Conservation (phyloP, 1,140 invertebrate genomes). For the Drosophila santomea region DNA sequence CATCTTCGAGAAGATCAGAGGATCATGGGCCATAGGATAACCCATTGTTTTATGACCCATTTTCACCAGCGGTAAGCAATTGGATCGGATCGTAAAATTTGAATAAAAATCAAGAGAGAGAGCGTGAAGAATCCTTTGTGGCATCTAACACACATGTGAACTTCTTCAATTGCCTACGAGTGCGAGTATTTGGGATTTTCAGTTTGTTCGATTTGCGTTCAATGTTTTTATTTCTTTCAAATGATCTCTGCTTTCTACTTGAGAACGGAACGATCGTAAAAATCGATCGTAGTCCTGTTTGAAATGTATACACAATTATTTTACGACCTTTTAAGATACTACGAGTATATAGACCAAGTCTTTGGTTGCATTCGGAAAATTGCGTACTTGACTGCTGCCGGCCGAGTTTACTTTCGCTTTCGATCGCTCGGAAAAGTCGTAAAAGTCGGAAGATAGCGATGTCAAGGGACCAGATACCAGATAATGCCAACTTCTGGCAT, state of each 20-base stretch:
- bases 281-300: slow-evolving; percentile 71
- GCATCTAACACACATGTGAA: slow-evolving; percentile 60
- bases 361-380: slow-evolving; percentile 61
- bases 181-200: slow-evolving; percentile 30
- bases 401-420: slow-evolving; percentile 19
- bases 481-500: slow-evolving; percentile 49
- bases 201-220: slow-evolving; percentile 36
- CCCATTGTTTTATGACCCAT: slow-evolving; percentile 81
- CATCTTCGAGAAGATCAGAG: slow-evolving; percentile 21
- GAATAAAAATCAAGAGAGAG: slow-evolving; percentile 56
- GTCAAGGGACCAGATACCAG: slow-evolving; percentile 61
- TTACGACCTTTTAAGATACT: slow-evolving; percentile 70
- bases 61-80: slow-evolving; percentile 68
- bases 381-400: slow-evolving; percentile 64
- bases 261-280: slow-evolving; percentile 66
- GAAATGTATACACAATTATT: slow-evolving; percentile 77
- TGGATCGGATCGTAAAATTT: slow-evolving; percentile 64
- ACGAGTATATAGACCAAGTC: slow-evolving; percentile 64
- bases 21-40: slow-evolving; percentile 59
- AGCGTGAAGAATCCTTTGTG: slow-evolving; percentile 81
- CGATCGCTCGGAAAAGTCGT: slow-evolving; percentile 65
- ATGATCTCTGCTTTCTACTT: slow-evolving; percentile 80
- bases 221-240: slow-evolving; percentile 82
- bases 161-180: slow-evolving; percentile 65
- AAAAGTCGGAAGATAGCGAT: slow-evolving; percentile 65